A percentile compares a stretch with the other conserved stretches of the same genome.
phyloP scores from a whole-genome alignment of 1,140 invertebrate genomes.

The Diorhabda sublineata region DNA sequence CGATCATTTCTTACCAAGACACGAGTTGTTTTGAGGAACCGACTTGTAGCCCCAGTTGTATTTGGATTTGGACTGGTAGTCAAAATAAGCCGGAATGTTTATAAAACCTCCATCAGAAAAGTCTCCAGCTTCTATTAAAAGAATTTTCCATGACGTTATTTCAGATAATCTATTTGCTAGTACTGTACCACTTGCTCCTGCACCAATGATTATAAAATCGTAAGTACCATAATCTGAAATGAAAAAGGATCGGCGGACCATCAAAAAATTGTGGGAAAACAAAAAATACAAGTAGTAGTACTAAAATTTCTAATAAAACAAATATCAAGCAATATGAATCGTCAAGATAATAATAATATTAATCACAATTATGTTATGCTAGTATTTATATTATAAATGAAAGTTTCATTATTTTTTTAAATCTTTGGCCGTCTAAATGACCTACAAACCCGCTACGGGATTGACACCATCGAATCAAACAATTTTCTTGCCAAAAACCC shows the following conservation, averaged over 20 bases:
- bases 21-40: conserved; percentile 32
- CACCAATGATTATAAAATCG: conserved; percentile 55
- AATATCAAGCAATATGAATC: no score
- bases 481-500: no score
- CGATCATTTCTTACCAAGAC: conserved; percentile 19
- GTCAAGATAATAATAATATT: no score
- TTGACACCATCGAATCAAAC: no score
- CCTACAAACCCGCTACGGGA: no score
- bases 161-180: conserved; percentile 57
- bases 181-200: conserved; percentile 57
- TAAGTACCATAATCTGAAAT: conserved; percentile 40
- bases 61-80: conserved; percentile 52
- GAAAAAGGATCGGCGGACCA: background rate
- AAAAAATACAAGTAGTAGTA: no score
- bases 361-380: no score
- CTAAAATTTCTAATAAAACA: no score
- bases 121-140: conserved; percentile 61
- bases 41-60: conserved; percentile 69
- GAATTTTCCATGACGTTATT: conserved; percentile 47
- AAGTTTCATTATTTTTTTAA: no score
- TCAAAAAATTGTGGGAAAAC: no score
- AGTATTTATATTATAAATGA: no score
- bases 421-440: no score
- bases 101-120: conserved; percentile 62
- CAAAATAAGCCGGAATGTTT: conserved; percentile 59